Evolutionary conservation across 2,113 vertebrate genomes (phyloP).

Genomic region (Pelecanoides urinatrix): DNA sequence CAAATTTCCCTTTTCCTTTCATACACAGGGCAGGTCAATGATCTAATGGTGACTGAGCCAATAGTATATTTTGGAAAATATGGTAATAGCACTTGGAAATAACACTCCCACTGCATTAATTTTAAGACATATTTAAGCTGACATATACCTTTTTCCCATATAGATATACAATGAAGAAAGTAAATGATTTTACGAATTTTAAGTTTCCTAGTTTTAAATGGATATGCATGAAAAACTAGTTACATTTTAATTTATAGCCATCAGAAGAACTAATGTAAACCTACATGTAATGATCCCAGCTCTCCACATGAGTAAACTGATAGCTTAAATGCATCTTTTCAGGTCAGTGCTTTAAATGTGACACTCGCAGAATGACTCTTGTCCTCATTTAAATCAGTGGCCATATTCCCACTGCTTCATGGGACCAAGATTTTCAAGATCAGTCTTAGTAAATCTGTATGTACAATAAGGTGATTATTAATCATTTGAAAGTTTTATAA

Average conservation of each 20-base stretch:
- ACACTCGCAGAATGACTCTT: background rate
- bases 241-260: background rate
- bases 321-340: background rate
- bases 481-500: background rate
- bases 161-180: background rate
- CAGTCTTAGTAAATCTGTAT: background rate
- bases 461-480: background rate
- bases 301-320: background rate
- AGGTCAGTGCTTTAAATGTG: background rate
- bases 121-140: background rate
- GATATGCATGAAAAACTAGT: background rate
- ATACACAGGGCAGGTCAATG: background rate
- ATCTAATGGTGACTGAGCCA: background rate
- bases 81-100: background rate
- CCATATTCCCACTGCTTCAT: background rate
- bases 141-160: background rate
- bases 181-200: background rate
- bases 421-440: background rate
- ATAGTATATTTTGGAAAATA: background rate
- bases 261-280: background rate
- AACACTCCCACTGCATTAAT: background rate
- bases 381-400: background rate
- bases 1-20: background rate
- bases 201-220: background rate
- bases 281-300: background rate